phyloP scores from a whole-genome alignment of 2,888 invertebrate genomes.

The Ophion costatus region DNA sequence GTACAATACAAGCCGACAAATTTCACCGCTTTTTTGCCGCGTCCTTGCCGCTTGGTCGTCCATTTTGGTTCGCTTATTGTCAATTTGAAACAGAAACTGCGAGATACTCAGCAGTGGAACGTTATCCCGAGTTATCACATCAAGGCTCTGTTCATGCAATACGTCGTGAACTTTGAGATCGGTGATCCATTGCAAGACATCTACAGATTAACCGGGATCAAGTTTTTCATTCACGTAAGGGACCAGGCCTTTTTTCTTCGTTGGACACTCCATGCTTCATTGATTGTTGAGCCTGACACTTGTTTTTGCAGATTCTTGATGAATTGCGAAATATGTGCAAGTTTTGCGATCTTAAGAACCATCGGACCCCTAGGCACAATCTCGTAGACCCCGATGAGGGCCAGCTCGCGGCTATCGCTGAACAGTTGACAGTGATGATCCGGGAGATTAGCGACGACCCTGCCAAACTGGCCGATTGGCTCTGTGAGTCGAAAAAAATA shows the following conservation, averaged over 20 bases:
- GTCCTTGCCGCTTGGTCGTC: background rate
- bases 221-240: slow-evolving; percentile 72
- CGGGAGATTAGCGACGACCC: slow-evolving; percentile 68
- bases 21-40: too few relatives aligned
- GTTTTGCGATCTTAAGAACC: slow-evolving; percentile 82
- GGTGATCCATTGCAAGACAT: background rate
- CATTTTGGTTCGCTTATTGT: background rate
- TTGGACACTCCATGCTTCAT: background rate
- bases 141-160: slow-evolving; percentile 85
- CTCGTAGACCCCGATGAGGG: slow-evolving; percentile 77
- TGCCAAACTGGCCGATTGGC: slow-evolving; percentile 73
- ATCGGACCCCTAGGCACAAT: slow-evolving; percentile 84
- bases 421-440: slow-evolving; percentile 67
- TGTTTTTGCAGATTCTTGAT: slow-evolving; percentile 80
- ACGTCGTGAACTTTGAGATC: slow-evolving; percentile 73
- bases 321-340: slow-evolving; percentile 81
- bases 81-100: slow-evolving; percentile 82
- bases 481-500: slow-evolving; percentile 75
- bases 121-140: slow-evolving; percentile 86
- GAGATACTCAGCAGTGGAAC: slow-evolving; percentile 83
- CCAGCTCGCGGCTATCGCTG: slow-evolving; percentile 59
- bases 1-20: too few relatives aligned
- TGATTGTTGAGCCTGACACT: background rate
- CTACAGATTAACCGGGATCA: slow-evolving; percentile 49
- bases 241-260: background rate